Percentiles rank a stretch among this genome's conserved stretches.
These are phyloP conservation scores for Magallana gigas DNA, from an alignment of 1,140 invertebrate genomes.

Conservation along the genomic window DNA sequence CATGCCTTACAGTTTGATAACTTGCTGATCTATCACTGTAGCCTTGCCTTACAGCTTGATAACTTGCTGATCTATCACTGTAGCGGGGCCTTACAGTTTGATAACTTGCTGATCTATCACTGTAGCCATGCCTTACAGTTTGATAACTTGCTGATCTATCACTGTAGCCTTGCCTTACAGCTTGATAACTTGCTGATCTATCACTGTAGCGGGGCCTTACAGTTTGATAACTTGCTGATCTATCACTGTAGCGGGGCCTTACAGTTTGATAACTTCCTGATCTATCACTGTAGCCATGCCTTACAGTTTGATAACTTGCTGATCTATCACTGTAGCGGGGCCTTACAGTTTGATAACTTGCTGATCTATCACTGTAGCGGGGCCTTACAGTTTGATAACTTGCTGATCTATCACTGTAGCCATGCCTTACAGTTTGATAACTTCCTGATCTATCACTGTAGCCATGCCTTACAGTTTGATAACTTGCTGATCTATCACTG, in stretches of 20 bases:
- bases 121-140: too few relatives aligned
- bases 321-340: slow-evolving; percentile 44
- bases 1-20: too few relatives aligned
- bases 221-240: slow-evolving; percentile 46
- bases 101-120: slow-evolving; percentile 46
- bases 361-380: slow-evolving; percentile 47
- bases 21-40: slow-evolving; percentile 47
- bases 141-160: slow-evolving; percentile 46
- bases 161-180: too few relatives aligned
- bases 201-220: too few relatives aligned
- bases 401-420: slow-evolving; percentile 48
- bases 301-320: neutral
- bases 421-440: too few relatives aligned
- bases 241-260: too few relatives aligned
- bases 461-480: too few relatives aligned
- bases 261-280: slow-evolving; percentile 46
- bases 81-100: too few relatives aligned
- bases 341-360: too few relatives aligned
- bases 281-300: too few relatives aligned
- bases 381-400: too few relatives aligned
- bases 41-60: too few relatives aligned
- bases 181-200: slow-evolving; percentile 45
- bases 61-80: slow-evolving; percentile 47
- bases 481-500: slow-evolving; percentile 46
- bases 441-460: slow-evolving; percentile 46